These are phyloP conservation scores for Corythornis vintsioides DNA, from an alignment of 2,113 vertebrate genomes.

Conservation along the genomic window DNA sequence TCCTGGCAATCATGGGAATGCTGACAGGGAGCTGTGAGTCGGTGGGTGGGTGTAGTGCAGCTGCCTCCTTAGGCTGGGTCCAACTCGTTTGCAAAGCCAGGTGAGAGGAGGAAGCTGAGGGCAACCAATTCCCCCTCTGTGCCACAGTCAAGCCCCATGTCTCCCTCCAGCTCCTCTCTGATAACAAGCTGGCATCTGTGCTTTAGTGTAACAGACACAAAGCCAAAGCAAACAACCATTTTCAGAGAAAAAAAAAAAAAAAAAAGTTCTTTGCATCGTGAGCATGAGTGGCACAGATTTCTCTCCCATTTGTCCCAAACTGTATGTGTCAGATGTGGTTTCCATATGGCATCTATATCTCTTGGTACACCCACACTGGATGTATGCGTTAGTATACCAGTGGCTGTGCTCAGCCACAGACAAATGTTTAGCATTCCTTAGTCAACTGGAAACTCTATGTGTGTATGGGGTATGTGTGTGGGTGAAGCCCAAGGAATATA, in stretches of 20 bases:
- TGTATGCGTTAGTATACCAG: slow-evolving; percentile 34
- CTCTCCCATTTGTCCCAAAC: slow-evolving; percentile 56
- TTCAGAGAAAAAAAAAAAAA: neutral
- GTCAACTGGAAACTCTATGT: slow-evolving; percentile 46
- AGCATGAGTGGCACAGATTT: slow-evolving; percentile 40
- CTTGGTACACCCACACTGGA: slow-evolving; percentile 42
- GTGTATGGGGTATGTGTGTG: neutral
- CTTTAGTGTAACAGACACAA: slow-evolving; percentile 2
- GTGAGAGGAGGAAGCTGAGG: neutral
- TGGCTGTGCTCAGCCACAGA: slow-evolving; percentile 35
- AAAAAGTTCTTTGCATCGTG: neutral
- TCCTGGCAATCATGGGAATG: slow-evolving; percentile 51
- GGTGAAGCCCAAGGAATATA: slow-evolving; percentile 60
- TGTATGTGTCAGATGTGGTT: slow-evolving; percentile 55
- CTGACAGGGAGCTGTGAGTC: slow-evolving; percentile 36
- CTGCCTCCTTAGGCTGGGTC: slow-evolving; percentile 24
- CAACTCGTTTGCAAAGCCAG: neutral
- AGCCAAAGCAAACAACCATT: slow-evolving; percentile 7
- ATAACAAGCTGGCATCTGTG: neutral
- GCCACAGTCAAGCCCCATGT: neutral
- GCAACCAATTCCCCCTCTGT: neutral
- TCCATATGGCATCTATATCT: slow-evolving; percentile 59
- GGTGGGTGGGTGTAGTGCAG: slow-evolving; percentile 25
- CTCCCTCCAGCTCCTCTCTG: neutral
- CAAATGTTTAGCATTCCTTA: slow-evolving; percentile 64